Evolutionary conservation across 2,888 invertebrate species (phyloP).

Genomic region (Aethes cnicana): DNA sequence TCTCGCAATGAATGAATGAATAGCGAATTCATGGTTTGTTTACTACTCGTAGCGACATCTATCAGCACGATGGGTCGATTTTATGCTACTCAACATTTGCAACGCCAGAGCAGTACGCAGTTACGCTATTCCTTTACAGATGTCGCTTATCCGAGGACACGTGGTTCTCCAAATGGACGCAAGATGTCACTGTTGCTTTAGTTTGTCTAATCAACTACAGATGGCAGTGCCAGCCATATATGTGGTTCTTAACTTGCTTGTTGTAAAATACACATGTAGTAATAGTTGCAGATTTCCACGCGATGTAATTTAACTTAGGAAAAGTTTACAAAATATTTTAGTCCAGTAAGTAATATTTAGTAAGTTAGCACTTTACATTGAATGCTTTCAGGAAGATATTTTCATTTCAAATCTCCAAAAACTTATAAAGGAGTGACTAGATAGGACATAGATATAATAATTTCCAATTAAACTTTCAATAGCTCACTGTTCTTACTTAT

Average conservation of each 20-base stretch:
- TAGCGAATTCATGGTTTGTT: constrained; percentile 27
- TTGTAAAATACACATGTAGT: too few relatives aligned
- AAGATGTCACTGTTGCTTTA: constrained; percentile 28
- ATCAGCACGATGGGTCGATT: background rate
- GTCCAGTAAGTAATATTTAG: too few relatives aligned
- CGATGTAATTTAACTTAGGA: too few relatives aligned
- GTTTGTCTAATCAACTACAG: constrained; percentile 27
- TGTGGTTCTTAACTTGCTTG: too few relatives aligned
- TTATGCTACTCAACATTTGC: background rate
- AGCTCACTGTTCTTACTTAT: too few relatives aligned
- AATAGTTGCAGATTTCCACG: too few relatives aligned
- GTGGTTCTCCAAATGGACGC: background rate
- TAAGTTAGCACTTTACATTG: too few relatives aligned
- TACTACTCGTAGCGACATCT: constrained; percentile 26
- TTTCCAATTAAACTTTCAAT: constrained; percentile 13
- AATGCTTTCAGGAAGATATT: too few relatives aligned
- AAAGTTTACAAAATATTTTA: too few relatives aligned
- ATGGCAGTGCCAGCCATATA: constrained; percentile 24
- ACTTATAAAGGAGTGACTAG: too few relatives aligned
- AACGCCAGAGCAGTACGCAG: background rate
- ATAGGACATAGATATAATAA: too few relatives aligned
- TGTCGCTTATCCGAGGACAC: background rate
- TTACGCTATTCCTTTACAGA: constrained; percentile 14
- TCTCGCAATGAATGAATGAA: constrained; percentile 28
- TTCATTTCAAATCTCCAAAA: too few relatives aligned